These are phyloP conservation scores for Sebastiscus tertius DNA, from an alignment of 2,797 vertebrate genomes.

Conservation along the genomic window DNA sequence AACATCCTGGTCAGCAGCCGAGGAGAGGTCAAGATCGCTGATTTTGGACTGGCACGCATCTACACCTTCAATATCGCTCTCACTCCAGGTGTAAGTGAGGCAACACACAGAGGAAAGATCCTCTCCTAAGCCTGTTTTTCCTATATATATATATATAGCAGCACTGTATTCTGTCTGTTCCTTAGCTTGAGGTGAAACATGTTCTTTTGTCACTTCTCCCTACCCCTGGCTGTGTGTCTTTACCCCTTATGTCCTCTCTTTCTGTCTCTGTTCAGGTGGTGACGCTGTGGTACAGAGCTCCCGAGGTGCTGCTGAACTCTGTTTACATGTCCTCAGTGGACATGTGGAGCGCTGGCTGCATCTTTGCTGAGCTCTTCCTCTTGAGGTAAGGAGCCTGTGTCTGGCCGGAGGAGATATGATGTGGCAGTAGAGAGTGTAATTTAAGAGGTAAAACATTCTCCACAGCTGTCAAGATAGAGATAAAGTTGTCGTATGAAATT, in stretches of 20 bases:
- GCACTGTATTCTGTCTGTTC: not conserved
- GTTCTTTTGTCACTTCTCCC: not conserved
- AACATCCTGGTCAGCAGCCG: conserved; percentile 83
- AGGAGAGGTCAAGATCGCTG: conserved; percentile 85
- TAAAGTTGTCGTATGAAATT: not conserved
- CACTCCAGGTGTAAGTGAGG: conserved; percentile 80
- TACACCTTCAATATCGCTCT: conserved; percentile 82
- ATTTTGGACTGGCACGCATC: conserved; percentile 85
- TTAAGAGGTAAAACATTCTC: not conserved
- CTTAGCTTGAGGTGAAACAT: not conserved
- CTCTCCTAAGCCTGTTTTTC: not conserved
- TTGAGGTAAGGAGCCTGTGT: conserved; percentile 66
- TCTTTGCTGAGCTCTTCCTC: conserved; percentile 85
- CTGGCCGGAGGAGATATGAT: not conserved
- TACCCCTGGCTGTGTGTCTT: not conserved
- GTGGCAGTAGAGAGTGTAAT: not conserved
- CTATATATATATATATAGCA: accelerated
- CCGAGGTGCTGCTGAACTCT: conserved; percentile 83
- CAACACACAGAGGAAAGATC: not conserved
- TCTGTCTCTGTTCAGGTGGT: conserved; percentile 74
- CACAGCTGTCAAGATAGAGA: not conserved
- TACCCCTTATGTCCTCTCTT: not conserved
- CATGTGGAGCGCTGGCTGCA: conserved; percentile 85
- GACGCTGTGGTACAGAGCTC: conserved; percentile 86
- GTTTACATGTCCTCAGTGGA: conserved; percentile 84